phyloP scores from a whole-genome alignment of 37 sponge, comb jelly and placozoan genomes.

The Oscarella lobularis region DNA sequence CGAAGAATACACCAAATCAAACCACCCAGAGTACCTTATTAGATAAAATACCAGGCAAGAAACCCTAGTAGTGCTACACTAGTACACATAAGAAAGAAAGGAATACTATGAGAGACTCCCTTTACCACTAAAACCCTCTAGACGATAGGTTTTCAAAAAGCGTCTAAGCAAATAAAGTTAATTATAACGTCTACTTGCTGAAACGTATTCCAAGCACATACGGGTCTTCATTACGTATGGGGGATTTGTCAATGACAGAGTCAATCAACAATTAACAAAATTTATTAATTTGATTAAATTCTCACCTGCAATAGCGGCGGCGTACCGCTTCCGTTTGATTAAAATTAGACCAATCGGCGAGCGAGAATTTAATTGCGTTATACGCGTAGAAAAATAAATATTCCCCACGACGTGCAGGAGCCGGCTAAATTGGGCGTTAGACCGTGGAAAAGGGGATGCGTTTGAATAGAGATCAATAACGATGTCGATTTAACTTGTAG shows the following conservation, averaged over 20 bases:
- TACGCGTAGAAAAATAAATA: slow-evolving; percentile 38
- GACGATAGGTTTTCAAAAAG: slow-evolving; percentile 1
- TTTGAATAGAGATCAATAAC: no score
- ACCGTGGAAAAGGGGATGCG: no score
- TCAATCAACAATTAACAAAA: slow-evolving; percentile 39
- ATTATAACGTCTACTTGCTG: no score
- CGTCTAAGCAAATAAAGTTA: no score
- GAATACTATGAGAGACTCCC: no score
- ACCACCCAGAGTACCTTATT: slow-evolving; percentile 55
- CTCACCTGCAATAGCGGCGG: no score
- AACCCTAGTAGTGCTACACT: slow-evolving; percentile 54
- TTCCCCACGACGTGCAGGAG: slow-evolving; percentile 63
- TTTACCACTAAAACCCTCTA: not conserved
- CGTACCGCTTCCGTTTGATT: no score
- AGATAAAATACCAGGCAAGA: slow-evolving; percentile 59
- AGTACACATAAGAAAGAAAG: no score
- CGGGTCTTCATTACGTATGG: slow-evolving; percentile 96
- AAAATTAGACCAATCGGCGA: no score
- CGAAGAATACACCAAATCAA: slow-evolving; percentile 74
- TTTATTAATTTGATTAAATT: no score
- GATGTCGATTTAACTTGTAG: slow-evolving; percentile 55
- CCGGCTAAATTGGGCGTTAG: slow-evolving; percentile 35
- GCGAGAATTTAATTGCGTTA: slow-evolving; percentile 47
- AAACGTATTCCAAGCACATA: slow-evolving; percentile 47
- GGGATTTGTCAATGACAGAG: slow-evolving; percentile 69